Percentiles rank a stretch among this genome's conserved stretches.
Conservation (phyloP, 2,888 invertebrate genomes). For the Chymomyza amoena region DNA sequence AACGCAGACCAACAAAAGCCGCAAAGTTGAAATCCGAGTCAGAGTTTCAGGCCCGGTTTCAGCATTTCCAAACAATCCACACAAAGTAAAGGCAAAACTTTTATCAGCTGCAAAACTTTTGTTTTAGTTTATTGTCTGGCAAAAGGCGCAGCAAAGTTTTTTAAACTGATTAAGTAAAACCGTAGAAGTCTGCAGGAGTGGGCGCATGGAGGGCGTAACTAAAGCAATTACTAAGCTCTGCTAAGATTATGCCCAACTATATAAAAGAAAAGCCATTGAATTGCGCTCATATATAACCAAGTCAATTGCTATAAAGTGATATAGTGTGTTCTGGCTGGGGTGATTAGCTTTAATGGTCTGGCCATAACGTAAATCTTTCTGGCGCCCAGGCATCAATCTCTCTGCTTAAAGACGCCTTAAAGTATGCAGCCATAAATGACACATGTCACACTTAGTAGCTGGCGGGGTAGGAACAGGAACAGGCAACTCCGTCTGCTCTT, state of each 20-base stretch:
- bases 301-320: neutral
- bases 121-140: constrained; percentile 66
- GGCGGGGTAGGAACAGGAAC: neutral
- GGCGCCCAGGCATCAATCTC: neutral
- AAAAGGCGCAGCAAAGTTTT: constrained; percentile 47
- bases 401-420: constrained; percentile 25
- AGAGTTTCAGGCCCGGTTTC: neutral
- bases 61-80: neutral
- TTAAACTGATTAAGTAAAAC: constrained; percentile 59
- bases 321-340: neutral
- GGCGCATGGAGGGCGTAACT: no score
- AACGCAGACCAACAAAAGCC: neutral
- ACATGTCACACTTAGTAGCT: constrained; percentile 23
- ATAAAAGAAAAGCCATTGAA: neutral
- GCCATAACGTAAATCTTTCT: neutral
- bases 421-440: constrained; percentile 48
- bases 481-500: neutral
- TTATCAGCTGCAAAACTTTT: constrained; percentile 62
- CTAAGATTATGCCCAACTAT: neutral
- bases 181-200: constrained; percentile 5
- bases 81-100: constrained; percentile 35
- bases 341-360: neutral
- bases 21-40: neutral
- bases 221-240: neutral
- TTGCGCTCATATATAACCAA: neutral